Percentiles rank a stretch among this genome's conserved stretches.
Evolutionary conservation across 1,140 invertebrate species (phyloP).

Genomic region (Venustaconcha ellipsiformis): DNA sequence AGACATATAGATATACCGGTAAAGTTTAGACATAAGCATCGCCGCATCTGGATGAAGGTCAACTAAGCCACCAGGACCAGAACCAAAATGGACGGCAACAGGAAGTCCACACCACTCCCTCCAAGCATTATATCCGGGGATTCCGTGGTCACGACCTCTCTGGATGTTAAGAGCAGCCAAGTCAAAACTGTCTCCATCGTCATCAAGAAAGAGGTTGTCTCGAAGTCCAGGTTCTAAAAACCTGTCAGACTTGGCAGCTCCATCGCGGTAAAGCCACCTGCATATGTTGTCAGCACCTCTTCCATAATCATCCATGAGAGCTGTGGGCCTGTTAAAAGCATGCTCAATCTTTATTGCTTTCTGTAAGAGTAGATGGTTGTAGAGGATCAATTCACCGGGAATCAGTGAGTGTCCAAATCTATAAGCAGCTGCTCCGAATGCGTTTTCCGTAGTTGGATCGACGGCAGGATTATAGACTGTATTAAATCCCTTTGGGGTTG

Average conservation of each 20-base stretch:
- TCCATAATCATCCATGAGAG: neutral
- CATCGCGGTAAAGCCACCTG: neutral
- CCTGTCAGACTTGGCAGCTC: neutral
- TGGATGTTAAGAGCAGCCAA: neutral
- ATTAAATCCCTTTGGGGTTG: neutral
- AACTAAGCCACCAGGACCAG: conserved; percentile 54
- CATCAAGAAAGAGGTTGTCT: conserved; percentile 1
- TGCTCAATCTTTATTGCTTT: too few species aligned
- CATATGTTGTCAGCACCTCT: neutral
- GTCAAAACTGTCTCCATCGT: neutral
- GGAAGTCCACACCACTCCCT: conserved; percentile 50
- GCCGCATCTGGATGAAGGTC: conserved; percentile 14
- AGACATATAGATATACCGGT: neutral
- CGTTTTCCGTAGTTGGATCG: conserved; percentile 4
- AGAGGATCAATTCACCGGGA: neutral
- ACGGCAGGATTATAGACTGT: neutral
- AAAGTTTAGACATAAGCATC: neutral
- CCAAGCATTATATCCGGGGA: conserved; percentile 70
- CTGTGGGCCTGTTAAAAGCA: too few species aligned
- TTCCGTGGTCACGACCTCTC: conserved; percentile 79
- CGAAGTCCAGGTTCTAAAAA: neutral
- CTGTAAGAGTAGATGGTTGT: too few species aligned
- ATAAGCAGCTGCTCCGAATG: conserved; percentile 2
- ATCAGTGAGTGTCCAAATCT: conserved; percentile 13
- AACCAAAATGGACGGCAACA: conserved; percentile 71